Conservation (phyloP, 1,140 invertebrate genomes). For the Diprion similis region DNA sequence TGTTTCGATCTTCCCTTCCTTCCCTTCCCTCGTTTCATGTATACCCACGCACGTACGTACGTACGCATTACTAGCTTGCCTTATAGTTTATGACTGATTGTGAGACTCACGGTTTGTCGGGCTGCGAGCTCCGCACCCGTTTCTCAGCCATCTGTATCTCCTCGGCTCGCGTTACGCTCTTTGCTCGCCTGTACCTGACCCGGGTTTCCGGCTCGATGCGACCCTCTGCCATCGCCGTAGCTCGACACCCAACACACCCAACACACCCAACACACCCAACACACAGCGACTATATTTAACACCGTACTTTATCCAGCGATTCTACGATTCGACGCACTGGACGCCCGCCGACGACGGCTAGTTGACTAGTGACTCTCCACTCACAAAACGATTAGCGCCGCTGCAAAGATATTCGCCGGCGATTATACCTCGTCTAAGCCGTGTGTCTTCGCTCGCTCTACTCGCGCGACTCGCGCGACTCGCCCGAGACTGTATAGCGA, state of each 20-base stretch:
- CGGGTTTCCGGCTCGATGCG: constrained; percentile 40
- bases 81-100: too few relatives aligned
- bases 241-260: not conserved
- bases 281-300: too few relatives aligned
- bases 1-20: too few relatives aligned
- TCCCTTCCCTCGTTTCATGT: too few relatives aligned
- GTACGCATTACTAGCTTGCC: too few relatives aligned
- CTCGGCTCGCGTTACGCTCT: constrained; percentile 87
- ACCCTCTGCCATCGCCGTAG: constrained; percentile 41
- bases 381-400: not conserved
- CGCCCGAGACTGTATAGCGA: too few relatives aligned
- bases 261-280: not conserved
- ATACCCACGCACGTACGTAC: too few relatives aligned
- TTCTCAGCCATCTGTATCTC: constrained; percentile 83
- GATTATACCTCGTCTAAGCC: too few relatives aligned
- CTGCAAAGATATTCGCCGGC: too few relatives aligned
- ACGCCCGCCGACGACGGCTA: constrained; percentile 23
- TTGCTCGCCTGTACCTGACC: constrained; percentile 75
- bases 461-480: too few relatives aligned
- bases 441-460: too few relatives aligned
- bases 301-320: too few relatives aligned
- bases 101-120: constrained; percentile 91
- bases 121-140: constrained; percentile 79
- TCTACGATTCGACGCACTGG: not conserved
- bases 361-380: not conserved